Conservation (phyloP, 2,797 vertebrate species). For the Gymnopithys bicolor region DNA sequence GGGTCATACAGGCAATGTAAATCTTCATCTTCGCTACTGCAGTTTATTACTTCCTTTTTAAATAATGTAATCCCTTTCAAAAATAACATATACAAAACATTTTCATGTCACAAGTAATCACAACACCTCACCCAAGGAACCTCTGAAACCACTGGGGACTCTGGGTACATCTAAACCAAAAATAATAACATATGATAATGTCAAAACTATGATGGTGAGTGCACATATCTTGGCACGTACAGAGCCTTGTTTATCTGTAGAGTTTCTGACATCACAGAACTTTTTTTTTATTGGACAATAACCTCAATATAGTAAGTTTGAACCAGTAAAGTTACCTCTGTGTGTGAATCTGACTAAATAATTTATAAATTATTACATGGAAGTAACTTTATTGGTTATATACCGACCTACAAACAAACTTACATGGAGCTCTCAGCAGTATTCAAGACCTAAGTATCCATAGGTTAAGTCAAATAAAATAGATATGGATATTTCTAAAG, state of each 20-base stretch:
- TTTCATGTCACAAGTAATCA: neutral
- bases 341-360: no score
- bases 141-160: neutral
- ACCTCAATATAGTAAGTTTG: neutral
- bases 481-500: neutral
- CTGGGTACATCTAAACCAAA: neutral
- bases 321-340: neutral
- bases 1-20: neutral
- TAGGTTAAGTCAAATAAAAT: neutral
- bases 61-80: neutral
- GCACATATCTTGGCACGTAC: rapidly evolving
- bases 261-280: neutral
- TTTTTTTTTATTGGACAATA: neutral
- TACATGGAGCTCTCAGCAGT: neutral
- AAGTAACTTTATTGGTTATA: neutral
- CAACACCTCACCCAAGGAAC: neutral
- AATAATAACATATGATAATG: neutral
- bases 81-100: neutral
- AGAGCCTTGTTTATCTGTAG: neutral
- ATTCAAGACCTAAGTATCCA: neutral
- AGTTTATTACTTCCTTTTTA: neutral
- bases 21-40: neutral
- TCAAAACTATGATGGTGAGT: rapidly evolving
- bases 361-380: neutral
- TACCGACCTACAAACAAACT: neutral